Percentiles rank a stretch among this genome's conserved stretches.
These are phyloP conservation scores for Eonycteris spelaea DNA, from an alignment of 2,113 vertebrate species.

Conservation along the genomic window DNA sequence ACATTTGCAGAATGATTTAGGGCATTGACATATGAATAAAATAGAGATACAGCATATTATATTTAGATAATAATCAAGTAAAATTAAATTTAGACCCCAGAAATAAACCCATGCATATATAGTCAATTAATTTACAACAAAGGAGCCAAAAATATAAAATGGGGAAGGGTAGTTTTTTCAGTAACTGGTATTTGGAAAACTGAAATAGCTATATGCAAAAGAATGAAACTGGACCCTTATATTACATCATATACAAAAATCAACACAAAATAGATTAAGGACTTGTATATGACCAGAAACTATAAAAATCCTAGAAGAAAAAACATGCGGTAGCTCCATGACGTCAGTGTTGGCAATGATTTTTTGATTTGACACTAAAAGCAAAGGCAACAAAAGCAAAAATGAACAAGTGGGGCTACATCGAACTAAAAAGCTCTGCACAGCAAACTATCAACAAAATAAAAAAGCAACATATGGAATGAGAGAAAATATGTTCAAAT, in stretches of 20 bases:
- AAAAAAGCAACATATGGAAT: neutral
- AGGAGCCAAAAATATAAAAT: neutral
- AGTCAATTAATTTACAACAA: neutral
- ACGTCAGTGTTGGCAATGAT: neutral
- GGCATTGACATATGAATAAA: neutral
- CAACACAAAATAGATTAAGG: neutral
- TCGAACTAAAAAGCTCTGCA: neutral
- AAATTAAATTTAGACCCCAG: constrained; percentile 33
- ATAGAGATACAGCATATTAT: neutral
- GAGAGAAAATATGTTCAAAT: neutral
- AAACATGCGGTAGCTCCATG: neutral
- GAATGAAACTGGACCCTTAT: neutral
- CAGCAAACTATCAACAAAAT: neutral
- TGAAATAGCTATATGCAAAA: neutral
- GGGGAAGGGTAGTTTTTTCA: neutral
- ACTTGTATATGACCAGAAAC: neutral
- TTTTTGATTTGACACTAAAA: neutral
- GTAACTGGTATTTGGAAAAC: neutral
- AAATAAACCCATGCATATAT: neutral
- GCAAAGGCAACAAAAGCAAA: neutral
- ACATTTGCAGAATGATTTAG: neutral
- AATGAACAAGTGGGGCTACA: neutral
- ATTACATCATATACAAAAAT: neutral
- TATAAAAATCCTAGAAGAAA: neutral
- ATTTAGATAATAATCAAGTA: constrained; percentile 40